These are phyloP conservation scores for Conopomorpha cramerella DNA, from an alignment of 1,140 invertebrate genomes.

Conservation along the genomic window DNA sequence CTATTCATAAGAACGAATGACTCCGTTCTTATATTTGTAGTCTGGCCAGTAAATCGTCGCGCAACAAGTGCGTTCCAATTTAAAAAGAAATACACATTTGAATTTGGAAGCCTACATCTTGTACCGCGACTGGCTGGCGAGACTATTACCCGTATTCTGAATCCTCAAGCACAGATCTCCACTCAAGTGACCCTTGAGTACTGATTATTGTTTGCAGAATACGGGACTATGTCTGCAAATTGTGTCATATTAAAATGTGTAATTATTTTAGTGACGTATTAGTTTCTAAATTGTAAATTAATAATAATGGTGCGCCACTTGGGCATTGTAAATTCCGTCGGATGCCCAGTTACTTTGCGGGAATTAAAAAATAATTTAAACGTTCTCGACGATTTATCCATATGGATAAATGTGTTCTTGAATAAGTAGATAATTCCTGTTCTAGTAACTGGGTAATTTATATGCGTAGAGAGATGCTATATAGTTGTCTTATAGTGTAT, in stretches of 20 bases:
- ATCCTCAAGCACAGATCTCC: background rate
- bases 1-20: too few species aligned
- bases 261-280: background rate
- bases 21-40: too few species aligned
- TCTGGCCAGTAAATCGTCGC: too few species aligned
- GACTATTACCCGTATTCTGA: background rate
- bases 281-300: background rate
- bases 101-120: too few species aligned
- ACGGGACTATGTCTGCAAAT: background rate
- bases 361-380: background rate
- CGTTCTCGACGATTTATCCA: background rate
- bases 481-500: too few species aligned
- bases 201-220: too few species aligned
- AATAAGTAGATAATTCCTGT: background rate
- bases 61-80: too few species aligned
- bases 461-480: too few species aligned
- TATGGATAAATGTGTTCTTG: constrained; percentile 3
- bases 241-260: background rate
- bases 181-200: too few species aligned
- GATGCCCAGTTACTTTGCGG: background rate
- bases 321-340: background rate
- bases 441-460: too few species aligned
- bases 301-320: background rate
- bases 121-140: background rate
- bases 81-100: too few species aligned